Conservation (phyloP, 2,113 vertebrate species). For the Archilochus colubris region DNA sequence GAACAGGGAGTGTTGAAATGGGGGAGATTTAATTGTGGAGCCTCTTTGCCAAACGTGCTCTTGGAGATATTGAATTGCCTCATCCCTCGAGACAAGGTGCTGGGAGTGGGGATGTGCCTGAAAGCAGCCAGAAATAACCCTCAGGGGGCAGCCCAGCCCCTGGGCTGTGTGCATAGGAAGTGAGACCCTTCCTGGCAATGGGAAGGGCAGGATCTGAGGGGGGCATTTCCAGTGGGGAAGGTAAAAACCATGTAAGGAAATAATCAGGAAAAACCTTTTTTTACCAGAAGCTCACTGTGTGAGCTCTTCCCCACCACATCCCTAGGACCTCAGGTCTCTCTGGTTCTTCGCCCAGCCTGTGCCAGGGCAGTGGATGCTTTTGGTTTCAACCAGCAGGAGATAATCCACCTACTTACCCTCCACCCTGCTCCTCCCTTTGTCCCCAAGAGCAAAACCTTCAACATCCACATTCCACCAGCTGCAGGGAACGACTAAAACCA, state of each 20-base stretch:
- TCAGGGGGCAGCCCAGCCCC: background rate
- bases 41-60: conserved; percentile 27
- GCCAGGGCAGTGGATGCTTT: background rate
- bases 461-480: accelerated
- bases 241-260: background rate
- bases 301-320: accelerated
- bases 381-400: background rate
- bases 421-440: accelerated
- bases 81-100: background rate
- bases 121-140: background rate
- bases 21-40: conserved; percentile 12
- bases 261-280: background rate
- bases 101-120: background rate
- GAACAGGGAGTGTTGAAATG: background rate
- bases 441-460: background rate
- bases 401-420: background rate
- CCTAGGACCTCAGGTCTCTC: background rate
- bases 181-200: background rate
- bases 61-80: conserved; percentile 9
- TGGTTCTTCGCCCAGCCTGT: accelerated
- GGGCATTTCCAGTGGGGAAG: background rate
- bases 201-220: background rate
- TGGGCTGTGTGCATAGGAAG: background rate
- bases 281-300: accelerated
- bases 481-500: accelerated